phyloP scores from a whole-genome alignment of 2,888 invertebrate genomes.

The Dendrolimus pini region DNA sequence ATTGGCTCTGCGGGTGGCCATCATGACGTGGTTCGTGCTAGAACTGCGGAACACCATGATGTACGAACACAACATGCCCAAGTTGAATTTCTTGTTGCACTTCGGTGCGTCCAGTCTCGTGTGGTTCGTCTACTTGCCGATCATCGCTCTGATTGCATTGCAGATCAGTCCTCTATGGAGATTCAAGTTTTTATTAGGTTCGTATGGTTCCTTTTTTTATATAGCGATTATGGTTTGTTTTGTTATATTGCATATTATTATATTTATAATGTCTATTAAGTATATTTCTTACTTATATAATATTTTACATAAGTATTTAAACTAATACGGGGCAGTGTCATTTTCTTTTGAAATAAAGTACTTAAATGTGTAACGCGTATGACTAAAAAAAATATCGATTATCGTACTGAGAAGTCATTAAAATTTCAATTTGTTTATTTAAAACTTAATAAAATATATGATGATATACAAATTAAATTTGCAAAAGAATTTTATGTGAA shows the following conservation, averaged over 20 bases:
- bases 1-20: conserved; percentile 87
- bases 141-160: conserved; percentile 93
- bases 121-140: conserved; percentile 98
- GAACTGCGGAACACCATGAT: conserved; percentile 78
- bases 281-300: too few relatives aligned
- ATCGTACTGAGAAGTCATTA: too few relatives aligned
- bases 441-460: too few relatives aligned
- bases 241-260: neutral
- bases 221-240: neutral
- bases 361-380: too few relatives aligned
- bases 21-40: conserved; percentile 93
- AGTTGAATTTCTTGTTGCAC: conserved; percentile 95
- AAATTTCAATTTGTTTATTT: too few relatives aligned
- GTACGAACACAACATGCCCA: conserved; percentile 76
- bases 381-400: too few relatives aligned
- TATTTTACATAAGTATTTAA: too few relatives aligned
- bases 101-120: conserved; percentile 98
- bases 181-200: conserved; percentile 94
- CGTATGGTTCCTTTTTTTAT: conserved; percentile 34
- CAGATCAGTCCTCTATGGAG: conserved; percentile 97
- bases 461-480: too few relatives aligned
- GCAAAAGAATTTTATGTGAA: too few relatives aligned
- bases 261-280: too few relatives aligned
- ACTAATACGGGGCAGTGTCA: too few relatives aligned
- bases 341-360: too few relatives aligned